Evolutionary conservation across 2,888 invertebrate genomes (phyloP).

Genomic region (Eucriotettix oculatus): DNA sequence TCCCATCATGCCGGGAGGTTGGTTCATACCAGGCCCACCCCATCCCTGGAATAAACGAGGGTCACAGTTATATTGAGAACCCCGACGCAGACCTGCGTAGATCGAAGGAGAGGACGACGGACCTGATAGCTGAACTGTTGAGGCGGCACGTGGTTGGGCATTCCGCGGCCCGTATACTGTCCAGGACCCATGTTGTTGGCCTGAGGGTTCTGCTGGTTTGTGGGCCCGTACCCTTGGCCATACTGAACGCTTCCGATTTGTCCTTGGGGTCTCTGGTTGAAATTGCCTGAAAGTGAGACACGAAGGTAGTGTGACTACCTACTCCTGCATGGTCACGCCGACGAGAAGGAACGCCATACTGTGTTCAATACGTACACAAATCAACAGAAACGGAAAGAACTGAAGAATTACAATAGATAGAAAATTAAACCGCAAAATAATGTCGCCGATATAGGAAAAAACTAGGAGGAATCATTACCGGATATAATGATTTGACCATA

Average conservation of each 20-base stretch:
- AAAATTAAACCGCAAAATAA: too few relatives aligned
- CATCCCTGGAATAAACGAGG: conserved; percentile 16
- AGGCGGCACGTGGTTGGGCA: conserved; percentile 37
- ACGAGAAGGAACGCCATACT: too few relatives aligned
- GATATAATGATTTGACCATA: too few relatives aligned
- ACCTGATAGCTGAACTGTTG: conserved; percentile 27
- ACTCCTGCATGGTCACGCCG: too few relatives aligned
- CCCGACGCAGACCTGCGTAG: too few relatives aligned
- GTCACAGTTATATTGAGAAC: neutral
- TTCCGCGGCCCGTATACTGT: conserved; percentile 35
- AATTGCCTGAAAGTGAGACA: conserved; percentile 19
- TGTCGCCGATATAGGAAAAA: too few relatives aligned
- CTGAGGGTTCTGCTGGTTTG: conserved; percentile 13
- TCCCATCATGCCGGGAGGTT: conserved; percentile 13
- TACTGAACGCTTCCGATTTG: conserved; percentile 29
- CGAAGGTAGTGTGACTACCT: too few relatives aligned
- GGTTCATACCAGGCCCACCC: conserved; percentile 18
- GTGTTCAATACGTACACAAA: too few relatives aligned
- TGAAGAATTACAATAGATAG: too few relatives aligned
- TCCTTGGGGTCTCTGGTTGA: conserved; percentile 26
- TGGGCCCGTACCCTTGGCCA: conserved; percentile 21
- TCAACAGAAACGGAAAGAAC: too few relatives aligned
- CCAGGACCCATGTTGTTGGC: conserved; percentile 19
- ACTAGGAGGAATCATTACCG: too few relatives aligned
- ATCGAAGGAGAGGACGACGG: neutral